These are phyloP conservation scores for Silurus aristotelis DNA, from an alignment of 2,797 vertebrate species.

Conservation along the genomic window DNA sequence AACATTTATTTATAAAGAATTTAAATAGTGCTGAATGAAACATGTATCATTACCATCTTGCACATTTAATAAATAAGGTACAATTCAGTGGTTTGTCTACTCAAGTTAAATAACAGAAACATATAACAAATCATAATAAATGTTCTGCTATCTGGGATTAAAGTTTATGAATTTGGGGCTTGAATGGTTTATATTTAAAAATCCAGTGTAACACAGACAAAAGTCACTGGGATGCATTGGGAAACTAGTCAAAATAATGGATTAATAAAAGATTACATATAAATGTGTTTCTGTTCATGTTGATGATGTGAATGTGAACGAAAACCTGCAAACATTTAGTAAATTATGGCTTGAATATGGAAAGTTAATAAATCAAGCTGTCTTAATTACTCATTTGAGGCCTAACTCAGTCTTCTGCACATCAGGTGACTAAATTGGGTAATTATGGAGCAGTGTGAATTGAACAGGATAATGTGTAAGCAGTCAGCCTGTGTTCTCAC, in stretches of 20 bases:
- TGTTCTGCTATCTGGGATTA: background rate
- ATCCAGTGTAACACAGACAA: background rate
- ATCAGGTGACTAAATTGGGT: background rate
- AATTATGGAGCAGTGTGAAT: background rate
- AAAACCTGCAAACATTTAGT: background rate
- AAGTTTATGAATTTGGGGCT: background rate
- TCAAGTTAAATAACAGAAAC: background rate
- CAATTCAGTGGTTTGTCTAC: background rate
- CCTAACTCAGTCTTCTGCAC: background rate
- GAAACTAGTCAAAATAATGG: background rate
- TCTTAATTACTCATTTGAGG: background rate
- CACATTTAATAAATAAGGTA: background rate
- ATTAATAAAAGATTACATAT: background rate
- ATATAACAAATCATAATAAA: background rate
- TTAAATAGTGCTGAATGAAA: background rate
- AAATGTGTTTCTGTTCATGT: background rate
- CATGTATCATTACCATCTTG: background rate
- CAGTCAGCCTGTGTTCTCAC: conserved; percentile 59
- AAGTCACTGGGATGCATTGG: background rate
- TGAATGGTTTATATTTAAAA: background rate
- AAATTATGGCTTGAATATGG: background rate
- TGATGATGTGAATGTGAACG: background rate
- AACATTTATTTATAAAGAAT: background rate
- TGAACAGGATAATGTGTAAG: background rate
- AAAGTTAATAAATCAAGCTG: background rate